Percentiles rank a stretch among this genome's conserved stretches.
Conservation (phyloP, 2,888 invertebrate genomes). For the Cremastobaeus sp. region DNA sequence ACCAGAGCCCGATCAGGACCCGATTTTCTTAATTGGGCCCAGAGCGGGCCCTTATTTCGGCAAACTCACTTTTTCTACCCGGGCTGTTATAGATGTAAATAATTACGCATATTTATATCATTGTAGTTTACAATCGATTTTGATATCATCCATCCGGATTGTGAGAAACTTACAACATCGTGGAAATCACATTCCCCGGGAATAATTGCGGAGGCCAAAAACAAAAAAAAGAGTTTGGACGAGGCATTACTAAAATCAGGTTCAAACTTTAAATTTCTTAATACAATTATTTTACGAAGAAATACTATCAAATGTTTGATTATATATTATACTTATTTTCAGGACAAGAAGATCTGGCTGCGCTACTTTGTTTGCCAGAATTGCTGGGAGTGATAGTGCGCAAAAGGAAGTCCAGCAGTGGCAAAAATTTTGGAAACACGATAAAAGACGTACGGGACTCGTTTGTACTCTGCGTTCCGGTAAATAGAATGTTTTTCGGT, state of each 20-base stretch:
- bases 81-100: no score
- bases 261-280: not conserved
- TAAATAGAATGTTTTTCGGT: not conserved
- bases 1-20: no score
- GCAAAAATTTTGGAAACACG: not conserved
- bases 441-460: slow-evolving; percentile 2
- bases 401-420: slow-evolving; percentile 3
- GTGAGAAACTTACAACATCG: not conserved
- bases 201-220: slow-evolving; percentile 6
- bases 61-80: no score
- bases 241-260: slow-evolving; percentile 3
- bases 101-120: not conserved
- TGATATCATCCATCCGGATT: slow-evolving; percentile 8
- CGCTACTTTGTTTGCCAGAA: slow-evolving; percentile 17
- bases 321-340: no score
- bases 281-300: not conserved
- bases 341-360: slow-evolving; percentile 3
- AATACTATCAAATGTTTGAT: not conserved
- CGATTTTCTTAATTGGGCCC: no score
- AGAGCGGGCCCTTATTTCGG: no score
- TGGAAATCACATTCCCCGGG: slow-evolving; percentile 4
- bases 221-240: not conserved
- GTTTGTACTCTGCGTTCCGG: not conserved
- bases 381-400: not conserved
- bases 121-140: slow-evolving; percentile 17